Base-by-base conservation (phyloP, 2,888 invertebrate species). In the Trichogramma dendrolimi region DNA sequence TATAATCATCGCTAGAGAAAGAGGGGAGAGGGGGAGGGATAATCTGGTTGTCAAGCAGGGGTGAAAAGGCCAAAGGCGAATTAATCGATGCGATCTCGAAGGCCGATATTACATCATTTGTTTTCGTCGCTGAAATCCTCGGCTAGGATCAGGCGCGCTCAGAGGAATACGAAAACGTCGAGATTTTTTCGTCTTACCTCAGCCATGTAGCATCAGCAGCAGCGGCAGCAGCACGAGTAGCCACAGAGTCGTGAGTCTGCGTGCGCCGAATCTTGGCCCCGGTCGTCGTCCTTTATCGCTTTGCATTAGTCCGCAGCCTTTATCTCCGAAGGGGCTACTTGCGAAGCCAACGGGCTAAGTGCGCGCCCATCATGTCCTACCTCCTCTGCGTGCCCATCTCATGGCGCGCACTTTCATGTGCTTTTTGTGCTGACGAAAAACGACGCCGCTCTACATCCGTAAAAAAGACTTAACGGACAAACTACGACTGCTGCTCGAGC, bases 91-190 rank as follows among this genome's bases (percentile, higher is more conserved):
- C 71, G 68, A 72, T 43, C 53, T 59, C 10, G 51, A 67, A 69
- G 70, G 70, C 72, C 73, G 75, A 77, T 77, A 77, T 77, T 77
- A 75, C 75, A 74, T 74, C 75, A 75, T 76, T 76, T 75, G 74
- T 76, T 76, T 76, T 75, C 75, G 75, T 76, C 73, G 27, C 27
- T 27, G 27, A 27, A 27, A 27, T 27, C 27, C 27, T 27, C 27
- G 27, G 27, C 27, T 27, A 27, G 27, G 27, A 27, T 27, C 27
- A 27, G 27, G 27, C 27, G 27, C 27, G 27, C 27, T 27, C 27
- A 27, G 27, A 27, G 27, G 27, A 27, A 27, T 27, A 27, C 27
- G 27, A 27, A 27, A 27, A 27, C 27, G 27, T 27, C 27, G 27
- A 27, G 27, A 27, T 27, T 27, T 27, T 27, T 27, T 27, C 27